Evolutionary conservation across 2,797 vertebrate species (phyloP).

Genomic region (Crocodylus rhombifer): DNA sequence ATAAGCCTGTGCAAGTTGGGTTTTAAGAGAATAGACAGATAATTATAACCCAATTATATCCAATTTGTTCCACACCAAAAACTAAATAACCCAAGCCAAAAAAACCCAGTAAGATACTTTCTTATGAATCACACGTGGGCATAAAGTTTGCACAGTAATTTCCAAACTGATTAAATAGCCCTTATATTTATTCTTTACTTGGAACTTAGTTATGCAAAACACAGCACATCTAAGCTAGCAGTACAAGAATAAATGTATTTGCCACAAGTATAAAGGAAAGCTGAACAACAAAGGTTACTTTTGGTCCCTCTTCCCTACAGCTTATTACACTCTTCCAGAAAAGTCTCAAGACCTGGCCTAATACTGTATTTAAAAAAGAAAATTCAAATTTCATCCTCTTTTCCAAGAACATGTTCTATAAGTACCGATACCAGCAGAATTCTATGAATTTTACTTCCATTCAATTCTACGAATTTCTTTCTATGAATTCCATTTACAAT

Average conservation of each 20-base stretch:
- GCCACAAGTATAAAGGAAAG: conserved; percentile 58
- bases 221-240: conserved; percentile 50
- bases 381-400: neutral
- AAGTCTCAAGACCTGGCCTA: neutral
- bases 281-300: neutral
- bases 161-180: conserved; percentile 46
- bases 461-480: neutral
- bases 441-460: neutral
- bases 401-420: neutral
- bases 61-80: neutral
- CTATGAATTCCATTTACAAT: too few relatives aligned
- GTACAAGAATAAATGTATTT: conserved; percentile 12
- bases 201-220: conserved; percentile 63
- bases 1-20: conserved; percentile 39
- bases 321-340: neutral
- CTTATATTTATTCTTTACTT: conserved; percentile 23
- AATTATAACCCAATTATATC: conserved; percentile 19
- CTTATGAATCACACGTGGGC: neutral
- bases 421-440: neutral
- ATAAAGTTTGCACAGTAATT: conserved; percentile 22
- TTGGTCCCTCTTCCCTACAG: neutral
- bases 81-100: neutral
- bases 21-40: conserved; percentile 32
- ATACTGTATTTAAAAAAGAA: neutral
- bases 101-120: conserved; percentile 26